Percentiles rank a stretch among this genome's conserved stretches.
These are phyloP conservation scores for Okamejei kenojei DNA, from an alignment of 2,797 vertebrate species.

Conservation along the genomic window DNA sequence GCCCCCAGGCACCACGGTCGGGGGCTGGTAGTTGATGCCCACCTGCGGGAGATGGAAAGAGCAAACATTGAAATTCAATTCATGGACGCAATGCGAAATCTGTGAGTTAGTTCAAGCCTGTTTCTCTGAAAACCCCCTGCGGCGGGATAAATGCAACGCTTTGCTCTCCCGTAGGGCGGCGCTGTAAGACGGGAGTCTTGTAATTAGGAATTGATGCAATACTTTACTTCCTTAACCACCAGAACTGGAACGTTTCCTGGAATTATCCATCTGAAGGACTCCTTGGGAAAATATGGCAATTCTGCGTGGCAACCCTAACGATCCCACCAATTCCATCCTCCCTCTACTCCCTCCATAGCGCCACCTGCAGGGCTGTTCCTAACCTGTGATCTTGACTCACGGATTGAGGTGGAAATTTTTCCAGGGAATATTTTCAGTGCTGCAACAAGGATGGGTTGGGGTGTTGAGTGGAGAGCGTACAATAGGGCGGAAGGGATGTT, in stretches of 20 bases:
- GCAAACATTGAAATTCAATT: neutral
- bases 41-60: neutral
- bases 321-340: too few species aligned
- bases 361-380: too few species aligned
- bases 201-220: neutral
- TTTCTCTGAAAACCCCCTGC: neutral
- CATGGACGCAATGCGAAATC: neutral
- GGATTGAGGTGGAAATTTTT: too few species aligned
- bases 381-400: too few species aligned
- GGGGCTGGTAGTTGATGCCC: constrained; percentile 18
- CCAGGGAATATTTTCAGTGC: too few species aligned
- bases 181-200: neutral
- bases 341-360: too few species aligned
- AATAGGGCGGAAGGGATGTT: too few species aligned
- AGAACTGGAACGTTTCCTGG: neutral
- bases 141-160: neutral
- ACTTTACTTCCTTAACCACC: neutral
- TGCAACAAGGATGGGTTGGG: too few species aligned
- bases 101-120: neutral
- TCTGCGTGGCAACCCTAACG: too few species aligned
- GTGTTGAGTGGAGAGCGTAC: too few species aligned
- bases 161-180: too few species aligned
- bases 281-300: too few species aligned
- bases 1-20: neutral
- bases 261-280: neutral